A percentile compares a stretch with the other conserved stretches of the same genome.
Conservation (phyloP, 2,888 invertebrate genomes). For the Myopa tessellatipennis region DNA sequence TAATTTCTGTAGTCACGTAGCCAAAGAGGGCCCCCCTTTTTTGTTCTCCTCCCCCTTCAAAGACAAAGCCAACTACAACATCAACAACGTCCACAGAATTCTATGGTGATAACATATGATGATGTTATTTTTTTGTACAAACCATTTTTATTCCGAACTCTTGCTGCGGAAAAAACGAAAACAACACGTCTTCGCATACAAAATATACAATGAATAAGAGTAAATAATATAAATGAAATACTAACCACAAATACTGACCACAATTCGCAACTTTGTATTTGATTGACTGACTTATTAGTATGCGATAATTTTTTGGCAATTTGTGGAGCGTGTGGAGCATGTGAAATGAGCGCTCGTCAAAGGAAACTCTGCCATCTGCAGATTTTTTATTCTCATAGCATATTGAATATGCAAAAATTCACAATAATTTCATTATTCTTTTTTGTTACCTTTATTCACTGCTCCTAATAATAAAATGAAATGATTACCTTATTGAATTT, state of each 20-base stretch:
- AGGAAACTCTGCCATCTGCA: slow-evolving; percentile 3
- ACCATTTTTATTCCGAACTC: background rate
- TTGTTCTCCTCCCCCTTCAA: too few relatives aligned
- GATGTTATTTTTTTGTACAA: background rate
- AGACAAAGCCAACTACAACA: too few relatives aligned
- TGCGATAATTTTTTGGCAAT: slow-evolving; percentile 10
- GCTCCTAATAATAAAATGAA: background rate
- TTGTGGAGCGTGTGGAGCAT: background rate
- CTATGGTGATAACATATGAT: background rate
- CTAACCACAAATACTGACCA: background rate
- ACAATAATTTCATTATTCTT: background rate
- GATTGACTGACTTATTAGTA: slow-evolving; percentile 12
- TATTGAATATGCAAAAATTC: background rate
- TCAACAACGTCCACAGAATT: background rate
- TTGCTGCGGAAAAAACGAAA: background rate
- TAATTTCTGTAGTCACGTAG: too few relatives aligned
- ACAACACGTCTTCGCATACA: background rate
- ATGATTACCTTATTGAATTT: background rate
- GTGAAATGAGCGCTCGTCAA: background rate
- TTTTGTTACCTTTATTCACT: background rate
- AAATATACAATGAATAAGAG: background rate
- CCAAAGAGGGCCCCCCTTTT: too few relatives aligned
- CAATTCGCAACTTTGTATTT: background rate
- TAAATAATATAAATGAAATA: too few relatives aligned
- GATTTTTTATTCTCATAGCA: background rate